These are phyloP conservation scores for Falco columbarius DNA, from an alignment of 2,797 vertebrate species.

Conservation along the genomic window DNA sequence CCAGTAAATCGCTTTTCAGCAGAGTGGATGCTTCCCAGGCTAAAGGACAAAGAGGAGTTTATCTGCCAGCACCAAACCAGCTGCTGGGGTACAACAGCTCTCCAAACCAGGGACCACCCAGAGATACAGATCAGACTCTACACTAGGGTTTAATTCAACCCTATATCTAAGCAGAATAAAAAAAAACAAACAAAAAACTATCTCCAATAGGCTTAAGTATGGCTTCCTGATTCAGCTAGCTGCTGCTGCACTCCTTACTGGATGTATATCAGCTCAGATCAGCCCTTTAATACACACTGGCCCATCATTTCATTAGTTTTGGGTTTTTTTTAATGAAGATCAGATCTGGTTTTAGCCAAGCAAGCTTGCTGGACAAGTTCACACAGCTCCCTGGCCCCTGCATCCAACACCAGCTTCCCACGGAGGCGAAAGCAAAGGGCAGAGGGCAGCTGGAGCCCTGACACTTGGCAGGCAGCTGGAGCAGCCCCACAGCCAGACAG, in stretches of 20 bases:
- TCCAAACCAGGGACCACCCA: neutral
- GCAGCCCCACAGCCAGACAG: neutral
- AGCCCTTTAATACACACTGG: neutral
- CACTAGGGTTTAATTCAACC: neutral
- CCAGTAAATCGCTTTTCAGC: slow-evolving; percentile 6
- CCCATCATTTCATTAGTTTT: neutral
- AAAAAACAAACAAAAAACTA: too few relatives aligned
- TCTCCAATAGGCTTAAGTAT: neutral
- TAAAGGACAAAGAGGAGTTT: slow-evolving; percentile 53
- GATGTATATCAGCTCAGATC: neutral
- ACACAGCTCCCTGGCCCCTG: neutral
- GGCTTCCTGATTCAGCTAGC: neutral
- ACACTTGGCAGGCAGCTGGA: neutral
- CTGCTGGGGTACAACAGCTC: neutral
- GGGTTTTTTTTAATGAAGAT: neutral
- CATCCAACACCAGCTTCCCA: neutral
- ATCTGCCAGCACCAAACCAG: slow-evolving; percentile 54
- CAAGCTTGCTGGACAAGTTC: neutral
- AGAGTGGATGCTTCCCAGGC: slow-evolving; percentile 3
- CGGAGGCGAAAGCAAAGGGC: fast-evolving
- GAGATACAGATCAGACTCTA: neutral
- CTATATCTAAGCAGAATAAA: neutral
- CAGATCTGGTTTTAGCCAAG: neutral
- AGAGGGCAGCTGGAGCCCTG: neutral
- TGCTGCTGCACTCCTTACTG: neutral